phyloP scores from a whole-genome alignment of 2,113 vertebrate species.

The Varanus salvator region DNA sequence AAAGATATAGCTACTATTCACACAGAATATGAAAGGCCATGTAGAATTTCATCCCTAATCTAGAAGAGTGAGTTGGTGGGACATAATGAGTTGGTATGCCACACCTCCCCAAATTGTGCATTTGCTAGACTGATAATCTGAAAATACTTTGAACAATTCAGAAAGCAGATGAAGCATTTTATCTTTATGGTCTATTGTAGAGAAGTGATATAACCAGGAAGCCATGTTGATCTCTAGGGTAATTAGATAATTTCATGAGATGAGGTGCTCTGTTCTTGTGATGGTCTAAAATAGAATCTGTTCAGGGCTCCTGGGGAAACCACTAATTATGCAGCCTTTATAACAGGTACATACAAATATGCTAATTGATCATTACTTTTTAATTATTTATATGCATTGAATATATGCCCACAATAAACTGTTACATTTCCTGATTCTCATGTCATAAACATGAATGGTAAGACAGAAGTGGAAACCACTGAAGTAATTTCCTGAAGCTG shows the following conservation, averaged over 20 bases:
- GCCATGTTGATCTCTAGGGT: not conserved
- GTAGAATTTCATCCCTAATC: not conserved
- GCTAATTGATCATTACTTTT: conserved; percentile 42
- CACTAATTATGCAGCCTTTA: conserved; percentile 39
- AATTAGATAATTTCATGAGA: conserved; percentile 14
- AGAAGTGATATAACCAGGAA: conserved; percentile 47
- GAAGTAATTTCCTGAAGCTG: not conserved
- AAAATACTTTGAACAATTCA: no score
- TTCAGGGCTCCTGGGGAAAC: conserved; percentile 33
- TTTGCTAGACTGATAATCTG: no score
- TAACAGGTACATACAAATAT: conserved; percentile 42
- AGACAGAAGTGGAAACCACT: not conserved
- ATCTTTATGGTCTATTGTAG: conserved; percentile 23
- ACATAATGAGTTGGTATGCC: no score
- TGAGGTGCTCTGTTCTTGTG: not conserved
- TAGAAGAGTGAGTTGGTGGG: not conserved
- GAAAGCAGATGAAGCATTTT: no score
- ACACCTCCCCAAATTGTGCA: no score
- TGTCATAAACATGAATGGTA: not conserved
- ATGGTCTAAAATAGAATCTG: conserved; percentile 13
- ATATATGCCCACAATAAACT: conserved; percentile 19
- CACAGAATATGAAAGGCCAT: no score
- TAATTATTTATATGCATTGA: conserved; percentile 48
- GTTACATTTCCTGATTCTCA: conserved; percentile 30
- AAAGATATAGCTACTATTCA: no score